Conservation (phyloP, 2,113 vertebrate genomes). For the Calidris pugnax region DNA sequence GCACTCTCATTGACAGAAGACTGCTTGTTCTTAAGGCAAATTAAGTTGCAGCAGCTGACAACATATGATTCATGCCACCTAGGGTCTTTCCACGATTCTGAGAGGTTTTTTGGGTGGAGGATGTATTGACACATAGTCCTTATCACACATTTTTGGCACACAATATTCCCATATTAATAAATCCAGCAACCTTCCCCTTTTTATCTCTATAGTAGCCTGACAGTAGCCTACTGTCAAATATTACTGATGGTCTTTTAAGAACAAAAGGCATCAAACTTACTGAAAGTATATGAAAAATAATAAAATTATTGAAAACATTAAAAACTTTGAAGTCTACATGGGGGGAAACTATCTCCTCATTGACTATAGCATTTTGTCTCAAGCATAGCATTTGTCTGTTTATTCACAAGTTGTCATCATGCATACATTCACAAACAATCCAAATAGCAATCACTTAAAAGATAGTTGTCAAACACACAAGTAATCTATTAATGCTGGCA, state of each 20-base stretch:
- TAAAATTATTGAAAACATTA: not conserved
- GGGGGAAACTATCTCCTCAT: not conserved
- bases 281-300: not conserved
- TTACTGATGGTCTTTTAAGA: not conserved
- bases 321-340: not conserved
- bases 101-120: not conserved
- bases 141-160: not conserved
- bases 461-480: not conserved
- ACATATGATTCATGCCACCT: not conserved
- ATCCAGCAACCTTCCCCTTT: not conserved
- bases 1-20: not conserved
- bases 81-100: not conserved
- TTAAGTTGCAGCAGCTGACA: not conserved
- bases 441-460: not conserved
- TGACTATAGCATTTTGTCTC: not conserved
- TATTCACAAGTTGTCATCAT: not conserved
- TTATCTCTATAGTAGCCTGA: not conserved
- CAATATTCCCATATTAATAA: not conserved
- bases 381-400: not conserved
- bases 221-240: not conserved
- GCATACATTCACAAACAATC: rapidly evolving
- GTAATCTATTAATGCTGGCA: not conserved
- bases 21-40: constrained; percentile 24
- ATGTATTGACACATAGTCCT: not conserved
- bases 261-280: not conserved